Conservation (phyloP, 2,888 invertebrate species). For the Amphipoea oculea region DNA sequence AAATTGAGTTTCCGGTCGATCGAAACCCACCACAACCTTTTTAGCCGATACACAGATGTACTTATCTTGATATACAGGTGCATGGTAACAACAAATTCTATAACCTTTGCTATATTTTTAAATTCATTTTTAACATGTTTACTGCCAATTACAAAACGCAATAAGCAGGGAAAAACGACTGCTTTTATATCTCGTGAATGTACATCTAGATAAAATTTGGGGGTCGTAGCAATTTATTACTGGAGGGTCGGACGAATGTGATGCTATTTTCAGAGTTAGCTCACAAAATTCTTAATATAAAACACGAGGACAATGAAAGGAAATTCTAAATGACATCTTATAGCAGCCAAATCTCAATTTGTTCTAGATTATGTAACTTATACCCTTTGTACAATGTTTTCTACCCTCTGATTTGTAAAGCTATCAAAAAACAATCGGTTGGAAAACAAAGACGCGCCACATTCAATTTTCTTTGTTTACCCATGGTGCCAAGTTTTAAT, state of each 20-base stretch:
- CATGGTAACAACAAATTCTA: neutral
- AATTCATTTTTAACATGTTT: conserved; percentile 60
- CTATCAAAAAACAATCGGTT: conserved; percentile 38
- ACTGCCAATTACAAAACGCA: conserved; percentile 67
- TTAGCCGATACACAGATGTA: conserved; percentile 23
- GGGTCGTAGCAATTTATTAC: conserved; percentile 74
- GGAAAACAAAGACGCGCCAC: conserved; percentile 36
- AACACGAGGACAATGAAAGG: conserved; percentile 29
- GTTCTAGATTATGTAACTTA: conserved; percentile 23
- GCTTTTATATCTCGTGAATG: conserved; percentile 70
- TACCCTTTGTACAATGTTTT: conserved; percentile 23
- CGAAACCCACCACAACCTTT: conserved; percentile 52
- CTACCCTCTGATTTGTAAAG: conserved; percentile 28
- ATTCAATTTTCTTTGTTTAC: conserved; percentile 48
- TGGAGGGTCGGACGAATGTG: conserved; percentile 67
- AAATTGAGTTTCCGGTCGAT: conserved; percentile 77
- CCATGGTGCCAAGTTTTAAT: conserved; percentile 37
- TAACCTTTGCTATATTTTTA: conserved; percentile 7
- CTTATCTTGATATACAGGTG: neutral
- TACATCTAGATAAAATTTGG: conserved; percentile 72
- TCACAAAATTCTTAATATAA: conserved; percentile 48
- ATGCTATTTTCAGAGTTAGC: conserved; percentile 59
- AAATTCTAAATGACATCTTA: neutral
- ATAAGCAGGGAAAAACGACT: conserved; percentile 67
- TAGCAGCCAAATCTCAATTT: conserved; percentile 11